Conservation (phyloP, 2,797 vertebrate genomes). For the Sciaenops ocellatus region DNA sequence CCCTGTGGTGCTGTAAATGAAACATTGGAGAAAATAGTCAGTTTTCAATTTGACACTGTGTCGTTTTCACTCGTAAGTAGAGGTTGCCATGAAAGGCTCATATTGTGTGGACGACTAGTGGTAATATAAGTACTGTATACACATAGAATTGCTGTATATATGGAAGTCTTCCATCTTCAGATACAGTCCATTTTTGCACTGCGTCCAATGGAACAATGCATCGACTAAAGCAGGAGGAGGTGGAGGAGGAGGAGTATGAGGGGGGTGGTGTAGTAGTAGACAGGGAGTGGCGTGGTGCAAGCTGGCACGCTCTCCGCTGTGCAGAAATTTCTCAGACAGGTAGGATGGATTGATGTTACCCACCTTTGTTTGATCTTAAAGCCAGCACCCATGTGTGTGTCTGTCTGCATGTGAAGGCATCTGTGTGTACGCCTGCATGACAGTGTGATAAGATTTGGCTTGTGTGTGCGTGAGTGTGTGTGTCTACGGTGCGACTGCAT, state of each 20-base stretch:
- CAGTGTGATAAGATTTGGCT: no score
- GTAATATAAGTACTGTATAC: neutral
- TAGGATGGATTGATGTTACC: conserved; percentile 82
- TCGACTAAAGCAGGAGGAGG: neutral
- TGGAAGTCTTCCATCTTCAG: neutral
- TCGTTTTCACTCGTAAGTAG: neutral
- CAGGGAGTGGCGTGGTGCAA: conserved; percentile 42
- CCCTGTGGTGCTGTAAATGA: conserved; percentile 17
- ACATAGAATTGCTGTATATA: neutral
- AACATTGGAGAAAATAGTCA: conserved; percentile 7
- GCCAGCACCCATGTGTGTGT: conserved; percentile 63
- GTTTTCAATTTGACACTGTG: neutral
- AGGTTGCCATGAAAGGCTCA: neutral
- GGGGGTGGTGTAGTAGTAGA: conserved; percentile 2
- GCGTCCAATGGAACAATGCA: neutral
- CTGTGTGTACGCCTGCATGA: conserved; percentile 22
- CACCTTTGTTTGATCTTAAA: conserved; percentile 84
- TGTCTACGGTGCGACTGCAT: conserved; percentile 32
- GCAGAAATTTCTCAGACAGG: conserved; percentile 74
- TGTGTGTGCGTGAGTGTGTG: conserved; percentile 34
- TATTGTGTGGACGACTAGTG: neutral
- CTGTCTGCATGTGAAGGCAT: conserved; percentile 55
- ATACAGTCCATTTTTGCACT: neutral
- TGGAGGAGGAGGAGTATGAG: neutral
- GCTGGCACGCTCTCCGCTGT: conserved; percentile 46